Evolutionary conservation across 2,888 invertebrate species (phyloP).

Genomic region (Girardia tigrina): DNA sequence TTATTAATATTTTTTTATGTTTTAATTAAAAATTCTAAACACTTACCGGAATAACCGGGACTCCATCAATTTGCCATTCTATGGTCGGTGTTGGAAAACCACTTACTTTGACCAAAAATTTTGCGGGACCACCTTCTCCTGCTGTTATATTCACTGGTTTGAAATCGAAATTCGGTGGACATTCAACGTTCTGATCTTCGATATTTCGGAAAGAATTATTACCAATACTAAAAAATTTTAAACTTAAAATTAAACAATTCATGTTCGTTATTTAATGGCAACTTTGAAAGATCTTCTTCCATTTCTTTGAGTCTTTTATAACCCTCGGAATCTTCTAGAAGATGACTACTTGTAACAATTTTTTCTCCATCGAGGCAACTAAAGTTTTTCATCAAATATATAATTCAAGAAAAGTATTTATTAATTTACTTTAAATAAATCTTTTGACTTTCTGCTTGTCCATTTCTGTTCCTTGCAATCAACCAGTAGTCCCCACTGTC

Average conservation of each 20-base stretch:
- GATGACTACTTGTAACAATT: slow-evolving; percentile 82
- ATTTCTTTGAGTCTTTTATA: slow-evolving; percentile 79
- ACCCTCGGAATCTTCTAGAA: slow-evolving; percentile 89
- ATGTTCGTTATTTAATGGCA: too few relatives aligned
- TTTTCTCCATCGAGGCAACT: slow-evolving; percentile 51
- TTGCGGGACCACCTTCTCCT: slow-evolving; percentile 85
- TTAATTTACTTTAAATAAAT: slow-evolving; percentile 28
- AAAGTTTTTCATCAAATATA: neutral
- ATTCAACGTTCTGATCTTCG: slow-evolving; percentile 45
- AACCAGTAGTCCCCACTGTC: slow-evolving; percentile 95
- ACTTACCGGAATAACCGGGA: neutral
- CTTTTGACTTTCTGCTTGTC: slow-evolving; percentile 57
- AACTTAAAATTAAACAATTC: neutral
- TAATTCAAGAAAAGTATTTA: neutral
- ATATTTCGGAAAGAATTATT: slow-evolving; percentile 7
- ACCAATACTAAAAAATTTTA: neutral
- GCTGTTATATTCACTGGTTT: slow-evolving; percentile 77
- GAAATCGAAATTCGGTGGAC: slow-evolving; percentile 79
- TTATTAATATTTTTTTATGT: too few relatives aligned
- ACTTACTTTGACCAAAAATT: slow-evolving; percentile 90
- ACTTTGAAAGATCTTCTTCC: slow-evolving; percentile 74
- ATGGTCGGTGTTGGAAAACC: slow-evolving; percentile 89
- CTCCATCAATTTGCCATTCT: slow-evolving; percentile 60
- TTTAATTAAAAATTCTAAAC: too few relatives aligned
- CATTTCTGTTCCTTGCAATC: slow-evolving; percentile 78